A percentile compares a stretch with the other conserved stretches of the same genome.
phyloP scores from a whole-genome alignment of 2,888 invertebrate species.

The Erpobdella octoculata region DNA sequence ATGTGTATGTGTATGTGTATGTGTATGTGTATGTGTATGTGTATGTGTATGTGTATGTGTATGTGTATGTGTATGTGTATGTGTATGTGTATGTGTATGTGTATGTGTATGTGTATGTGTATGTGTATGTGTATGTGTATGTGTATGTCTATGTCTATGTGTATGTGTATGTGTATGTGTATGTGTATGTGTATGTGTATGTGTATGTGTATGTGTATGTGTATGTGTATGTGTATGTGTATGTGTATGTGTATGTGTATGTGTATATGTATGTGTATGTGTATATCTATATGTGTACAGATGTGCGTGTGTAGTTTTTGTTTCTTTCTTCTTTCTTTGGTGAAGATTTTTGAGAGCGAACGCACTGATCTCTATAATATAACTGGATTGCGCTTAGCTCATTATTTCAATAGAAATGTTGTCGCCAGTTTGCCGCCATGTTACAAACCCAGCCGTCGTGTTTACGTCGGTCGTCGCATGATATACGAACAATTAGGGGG shows the following conservation, averaged over 20 bases:
- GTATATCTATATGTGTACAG: too few relatives aligned
- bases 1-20: constrained; percentile 7
- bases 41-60: constrained; percentile 16
- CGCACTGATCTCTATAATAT: too few relatives aligned
- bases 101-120: background rate
- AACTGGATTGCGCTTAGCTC: too few relatives aligned
- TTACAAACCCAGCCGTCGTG: too few relatives aligned
- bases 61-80: constrained; percentile 7
- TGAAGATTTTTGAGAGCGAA: too few relatives aligned
- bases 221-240: constrained; percentile 14
- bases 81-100: background rate
- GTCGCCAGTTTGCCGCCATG: too few relatives aligned
- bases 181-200: background rate
- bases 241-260: constrained; percentile 12
- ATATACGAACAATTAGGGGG: too few relatives aligned
- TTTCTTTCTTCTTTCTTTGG: too few relatives aligned
- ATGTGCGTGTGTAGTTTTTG: too few relatives aligned
- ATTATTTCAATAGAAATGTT: too few relatives aligned
- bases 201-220: background rate
- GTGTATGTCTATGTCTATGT: constrained; percentile 2
- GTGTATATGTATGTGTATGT: too few relatives aligned
- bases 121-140: constrained; percentile 3
- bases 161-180: background rate
- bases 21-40: constrained; percentile 13
- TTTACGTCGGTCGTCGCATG: too few relatives aligned